phyloP scores from a whole-genome alignment of 2,113 vertebrate species.

The Rhabdornis inornatus region DNA sequence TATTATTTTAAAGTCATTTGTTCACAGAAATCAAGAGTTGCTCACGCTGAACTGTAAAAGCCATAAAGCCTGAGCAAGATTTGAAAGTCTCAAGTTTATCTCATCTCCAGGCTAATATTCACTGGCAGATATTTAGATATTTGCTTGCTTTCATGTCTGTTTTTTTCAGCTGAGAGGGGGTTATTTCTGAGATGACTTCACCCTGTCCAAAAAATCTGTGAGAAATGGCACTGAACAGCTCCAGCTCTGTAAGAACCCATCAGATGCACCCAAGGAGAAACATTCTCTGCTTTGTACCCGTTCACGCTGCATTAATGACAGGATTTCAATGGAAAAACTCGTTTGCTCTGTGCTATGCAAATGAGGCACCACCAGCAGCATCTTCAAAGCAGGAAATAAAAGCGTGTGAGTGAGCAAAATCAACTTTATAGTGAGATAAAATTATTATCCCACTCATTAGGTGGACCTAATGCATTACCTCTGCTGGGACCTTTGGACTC shows the following conservation, averaged over 20 bases:
- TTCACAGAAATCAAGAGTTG: not conserved
- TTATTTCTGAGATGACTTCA: not conserved
- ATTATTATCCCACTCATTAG: conserved; percentile 66
- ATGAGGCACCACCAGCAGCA: conserved; percentile 17
- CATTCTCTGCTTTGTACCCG: not conserved
- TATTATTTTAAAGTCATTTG: not conserved
- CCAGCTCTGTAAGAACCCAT: not conserved
- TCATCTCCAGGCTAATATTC: not conserved
- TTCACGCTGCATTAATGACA: not conserved
- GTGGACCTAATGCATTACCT: conserved; percentile 72
- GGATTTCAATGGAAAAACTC: conserved; percentile 3
- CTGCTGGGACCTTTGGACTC: conserved; percentile 63
- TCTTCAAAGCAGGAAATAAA: conserved; percentile 45
- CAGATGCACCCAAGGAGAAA: not conserved
- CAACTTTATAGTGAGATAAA: conserved; percentile 62
- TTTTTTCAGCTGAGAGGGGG: not conserved
- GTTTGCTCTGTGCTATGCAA: not conserved
- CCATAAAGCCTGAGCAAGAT: not conserved
- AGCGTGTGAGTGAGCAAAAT: conserved; percentile 22
- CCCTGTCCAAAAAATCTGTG: not conserved
- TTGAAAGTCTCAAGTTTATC: not conserved
- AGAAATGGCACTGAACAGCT: not conserved
- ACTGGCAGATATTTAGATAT: not conserved
- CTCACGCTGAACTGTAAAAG: not conserved
- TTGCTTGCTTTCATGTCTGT: not conserved